Evolutionary conservation across 2,888 invertebrate genomes (phyloP).

Genomic region (Drosophila sordidula): DNA sequence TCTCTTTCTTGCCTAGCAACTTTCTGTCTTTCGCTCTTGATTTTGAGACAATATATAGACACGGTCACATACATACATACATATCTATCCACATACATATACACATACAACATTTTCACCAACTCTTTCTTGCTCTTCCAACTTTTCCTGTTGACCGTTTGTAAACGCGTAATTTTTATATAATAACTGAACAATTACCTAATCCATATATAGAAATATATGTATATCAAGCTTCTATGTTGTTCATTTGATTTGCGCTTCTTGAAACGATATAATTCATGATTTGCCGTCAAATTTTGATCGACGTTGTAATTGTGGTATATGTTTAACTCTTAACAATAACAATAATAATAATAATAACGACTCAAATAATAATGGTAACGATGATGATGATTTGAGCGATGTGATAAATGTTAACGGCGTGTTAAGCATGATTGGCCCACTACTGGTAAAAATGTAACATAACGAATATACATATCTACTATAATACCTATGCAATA

Average conservation of each 20-base stretch:
- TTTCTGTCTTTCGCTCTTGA: not conserved
- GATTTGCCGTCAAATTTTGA: constrained; percentile 59
- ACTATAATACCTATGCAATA: constrained; percentile 44
- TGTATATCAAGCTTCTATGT: constrained; percentile 63
- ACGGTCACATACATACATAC: constrained; percentile 15
- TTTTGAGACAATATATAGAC: not conserved
- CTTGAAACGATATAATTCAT: constrained; percentile 43
- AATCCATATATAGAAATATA: constrained; percentile 37
- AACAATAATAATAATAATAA: constrained; percentile 16
- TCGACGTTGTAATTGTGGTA: constrained; percentile 72
- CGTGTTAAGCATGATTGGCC: constrained; percentile 85
- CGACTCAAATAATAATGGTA: constrained; percentile 21
- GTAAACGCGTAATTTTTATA: constrained; percentile 58
- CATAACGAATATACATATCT: constrained; percentile 54
- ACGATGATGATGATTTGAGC: constrained; percentile 72
- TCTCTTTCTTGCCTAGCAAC: not conserved
- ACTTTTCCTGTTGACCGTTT: constrained; percentile 84
- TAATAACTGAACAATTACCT: constrained; percentile 30
- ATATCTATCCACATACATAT: constrained; percentile 20
- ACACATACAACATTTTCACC: constrained; percentile 32
- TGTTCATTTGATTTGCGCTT: constrained; percentile 73
- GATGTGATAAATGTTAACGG: constrained; percentile 79
- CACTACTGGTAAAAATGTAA: constrained; percentile 84
- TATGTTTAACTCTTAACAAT: constrained; percentile 27
- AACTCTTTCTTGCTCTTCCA: constrained; percentile 63